Conservation (phyloP, 92 coral and sea anemone species). For the Chrysogorgia sp. region DNA sequence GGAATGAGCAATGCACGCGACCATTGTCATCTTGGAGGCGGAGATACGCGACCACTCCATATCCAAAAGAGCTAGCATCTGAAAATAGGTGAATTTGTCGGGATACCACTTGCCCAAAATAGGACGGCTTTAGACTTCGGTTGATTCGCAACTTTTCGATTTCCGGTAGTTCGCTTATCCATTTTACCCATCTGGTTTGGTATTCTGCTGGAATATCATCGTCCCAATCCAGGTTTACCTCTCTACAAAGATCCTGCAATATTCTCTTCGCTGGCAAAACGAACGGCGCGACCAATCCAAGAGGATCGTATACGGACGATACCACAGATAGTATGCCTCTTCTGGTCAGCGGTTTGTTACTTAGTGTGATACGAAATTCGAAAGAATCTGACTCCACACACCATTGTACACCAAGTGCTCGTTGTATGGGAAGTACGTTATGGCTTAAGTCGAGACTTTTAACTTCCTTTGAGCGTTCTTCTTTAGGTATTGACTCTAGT, state of each 20-base stretch:
- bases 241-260: conserved; percentile 43
- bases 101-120: conserved; percentile 62
- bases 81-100: conserved; percentile 69
- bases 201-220: conserved; percentile 66
- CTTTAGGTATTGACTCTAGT: conserved; percentile 21
- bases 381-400: conserved; percentile 47
- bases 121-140: conserved; percentile 61
- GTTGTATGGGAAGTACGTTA: conserved; percentile 36
- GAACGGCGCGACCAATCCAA: conserved; percentile 28
- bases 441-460: conserved; percentile 33
- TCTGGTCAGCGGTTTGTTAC: conserved; percentile 35
- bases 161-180: conserved; percentile 60
- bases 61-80: conserved; percentile 67
- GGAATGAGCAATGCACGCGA: conserved; percentile 61
- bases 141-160: conserved; percentile 50
- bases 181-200: conserved; percentile 59
- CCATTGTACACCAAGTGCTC: conserved; percentile 53
- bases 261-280: conserved; percentile 20
- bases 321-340: conserved; percentile 39
- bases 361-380: conserved; percentile 36
- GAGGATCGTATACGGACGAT: conserved; percentile 29
- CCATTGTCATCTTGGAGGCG: conserved; percentile 53
- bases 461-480: conserved; percentile 44
- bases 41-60: conserved; percentile 63
- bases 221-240: conserved; percentile 63